Evolutionary conservation across 2,797 vertebrate species (phyloP).

Genomic region (Rhyacichthys aspro): DNA sequence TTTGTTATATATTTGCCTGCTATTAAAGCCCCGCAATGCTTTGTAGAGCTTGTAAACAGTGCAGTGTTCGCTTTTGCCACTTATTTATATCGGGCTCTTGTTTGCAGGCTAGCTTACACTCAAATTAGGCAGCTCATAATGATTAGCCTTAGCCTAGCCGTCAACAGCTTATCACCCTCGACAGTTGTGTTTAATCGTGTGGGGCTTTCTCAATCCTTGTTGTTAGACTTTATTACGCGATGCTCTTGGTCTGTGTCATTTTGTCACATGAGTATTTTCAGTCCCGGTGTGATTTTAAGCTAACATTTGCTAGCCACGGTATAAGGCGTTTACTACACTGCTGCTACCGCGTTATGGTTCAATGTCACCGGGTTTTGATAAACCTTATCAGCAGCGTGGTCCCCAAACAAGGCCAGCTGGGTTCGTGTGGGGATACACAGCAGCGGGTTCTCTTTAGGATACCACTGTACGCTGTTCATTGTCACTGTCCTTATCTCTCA

Average conservation of each 20-base stretch:
- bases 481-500: not conserved
- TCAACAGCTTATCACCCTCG: conserved; percentile 15
- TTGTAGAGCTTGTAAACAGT: not conserved
- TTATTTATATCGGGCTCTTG: conserved; percentile 11
- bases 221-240: not conserved
- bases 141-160: conserved; percentile 58
- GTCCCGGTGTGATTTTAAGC: conserved; percentile 29
- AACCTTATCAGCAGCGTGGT: not conserved
- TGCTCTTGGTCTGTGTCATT: not conserved
- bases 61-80: not conserved
- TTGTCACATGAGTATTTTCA: not conserved
- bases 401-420: not conserved
- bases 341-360: conserved; percentile 15
- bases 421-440: not conserved
- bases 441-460: not conserved
- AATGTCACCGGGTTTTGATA: conserved; percentile 42
- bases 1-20: not conserved
- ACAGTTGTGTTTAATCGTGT: not conserved
- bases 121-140: conserved; percentile 23
- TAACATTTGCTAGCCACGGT: conserved; percentile 34
- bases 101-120: conserved; percentile 44
- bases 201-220: not conserved
- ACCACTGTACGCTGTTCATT: conserved; percentile 6
- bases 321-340: conserved; percentile 32
- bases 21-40: not conserved